These are phyloP conservation scores for Phengaris arion DNA, from an alignment of 2,888 invertebrate species.

Conservation along the genomic window DNA sequence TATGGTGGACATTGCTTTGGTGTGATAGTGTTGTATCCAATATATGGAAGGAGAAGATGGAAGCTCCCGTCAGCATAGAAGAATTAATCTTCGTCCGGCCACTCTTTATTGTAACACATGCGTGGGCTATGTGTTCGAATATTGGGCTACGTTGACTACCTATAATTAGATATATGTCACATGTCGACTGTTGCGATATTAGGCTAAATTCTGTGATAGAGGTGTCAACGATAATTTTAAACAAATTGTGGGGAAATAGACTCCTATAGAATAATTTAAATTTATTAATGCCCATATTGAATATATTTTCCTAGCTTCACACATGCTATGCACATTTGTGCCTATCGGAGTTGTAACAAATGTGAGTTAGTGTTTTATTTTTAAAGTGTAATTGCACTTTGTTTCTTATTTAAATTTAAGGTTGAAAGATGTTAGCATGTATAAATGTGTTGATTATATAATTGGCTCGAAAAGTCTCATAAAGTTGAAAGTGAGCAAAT, in stretches of 20 bases:
- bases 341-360: conserved; percentile 64
- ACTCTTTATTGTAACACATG: conserved; percentile 56
- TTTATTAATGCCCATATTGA: conserved; percentile 59
- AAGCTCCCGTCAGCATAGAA: conserved; percentile 67
- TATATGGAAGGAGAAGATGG: conserved; percentile 71
- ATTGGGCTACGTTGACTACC: conserved; percentile 54
- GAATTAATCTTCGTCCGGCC: conserved; percentile 56
- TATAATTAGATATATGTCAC: conserved; percentile 54
- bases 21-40: conserved; percentile 79
- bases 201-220: conserved; percentile 56
- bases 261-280: conserved; percentile 61
- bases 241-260: conserved; percentile 49
- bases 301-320: conserved; percentile 70
- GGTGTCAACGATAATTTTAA: conserved; percentile 37
- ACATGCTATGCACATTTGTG: conserved; percentile 63
- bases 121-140: conserved; percentile 51
- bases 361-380: conserved; percentile 61
- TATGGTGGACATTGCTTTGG: conserved; percentile 73
- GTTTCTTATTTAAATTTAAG: conserved; percentile 54
- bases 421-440: conserved; percentile 46
- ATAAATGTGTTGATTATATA: conserved; percentile 25
- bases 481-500: conserved; percentile 41
- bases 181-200: conserved; percentile 57
- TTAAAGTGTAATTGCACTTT: conserved; percentile 58
- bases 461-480: conserved; percentile 40